A percentile compares a stretch with the other conserved stretches of the same genome.
Conservation (phyloP, 2,797 vertebrate species). For the Falco novaeseelandiae region DNA sequence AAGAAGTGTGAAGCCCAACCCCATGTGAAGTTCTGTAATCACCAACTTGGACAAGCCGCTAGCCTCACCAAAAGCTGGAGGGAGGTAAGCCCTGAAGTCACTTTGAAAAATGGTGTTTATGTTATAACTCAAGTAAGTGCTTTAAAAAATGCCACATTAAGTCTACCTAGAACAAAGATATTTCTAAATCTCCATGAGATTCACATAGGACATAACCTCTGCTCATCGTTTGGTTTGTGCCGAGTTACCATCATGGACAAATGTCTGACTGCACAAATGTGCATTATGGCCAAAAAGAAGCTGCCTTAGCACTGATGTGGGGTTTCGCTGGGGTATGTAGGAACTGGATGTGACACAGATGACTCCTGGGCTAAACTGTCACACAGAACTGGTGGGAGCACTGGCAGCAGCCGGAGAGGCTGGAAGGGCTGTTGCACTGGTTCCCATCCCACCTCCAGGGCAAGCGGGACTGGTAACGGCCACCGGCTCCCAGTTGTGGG, state of each 20-base stretch:
- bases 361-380: not conserved
- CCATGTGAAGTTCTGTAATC: not conserved
- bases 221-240: not conserved
- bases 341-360: not conserved
- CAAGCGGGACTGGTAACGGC: not conserved
- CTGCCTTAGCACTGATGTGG: not conserved
- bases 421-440: not conserved
- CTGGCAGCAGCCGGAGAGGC: not conserved
- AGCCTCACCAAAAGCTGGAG: not conserved
- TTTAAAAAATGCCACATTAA: not conserved
- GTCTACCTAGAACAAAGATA: not conserved
- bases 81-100: not conserved
- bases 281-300: not conserved
- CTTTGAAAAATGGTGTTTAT: not conserved
- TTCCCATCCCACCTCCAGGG: not conserved
- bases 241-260: not conserved
- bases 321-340: not conserved
- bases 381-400: rapidly evolving
- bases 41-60: not conserved
- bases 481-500: not conserved
- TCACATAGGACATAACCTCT: not conserved
- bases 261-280: not conserved
- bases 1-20: not conserved
- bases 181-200: not conserved
- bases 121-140: not conserved